phyloP scores from a whole-genome alignment of 1,140 invertebrate species.

The Colletes latitarsis region DNA sequence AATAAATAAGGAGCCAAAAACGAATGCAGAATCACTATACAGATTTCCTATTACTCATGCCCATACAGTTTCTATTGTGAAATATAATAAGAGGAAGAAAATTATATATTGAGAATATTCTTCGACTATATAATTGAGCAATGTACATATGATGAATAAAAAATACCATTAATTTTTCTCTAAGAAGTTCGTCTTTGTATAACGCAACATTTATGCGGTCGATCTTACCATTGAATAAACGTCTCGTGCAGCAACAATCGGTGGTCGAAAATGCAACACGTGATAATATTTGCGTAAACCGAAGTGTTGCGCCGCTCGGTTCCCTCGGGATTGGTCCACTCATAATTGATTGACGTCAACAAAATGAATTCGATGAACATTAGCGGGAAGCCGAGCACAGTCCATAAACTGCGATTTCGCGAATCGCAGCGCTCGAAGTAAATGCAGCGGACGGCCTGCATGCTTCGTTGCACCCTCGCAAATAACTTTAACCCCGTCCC shows the following conservation, averaged over 20 bases:
- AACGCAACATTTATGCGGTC: too few species aligned
- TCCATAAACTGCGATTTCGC: slow-evolving; percentile 62
- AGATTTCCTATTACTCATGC: too few species aligned
- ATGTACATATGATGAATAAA: too few species aligned
- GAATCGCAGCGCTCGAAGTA: slow-evolving; percentile 54
- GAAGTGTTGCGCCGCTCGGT: not conserved
- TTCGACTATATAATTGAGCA: too few species aligned
- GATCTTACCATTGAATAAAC: not conserved
- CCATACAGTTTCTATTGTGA: too few species aligned
- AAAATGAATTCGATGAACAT: slow-evolving; percentile 67
- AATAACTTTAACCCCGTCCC: slow-evolving; percentile 59
- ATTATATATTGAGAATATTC: too few species aligned
- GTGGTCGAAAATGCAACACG: slow-evolving; percentile 7
- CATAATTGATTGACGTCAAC: slow-evolving; percentile 61
- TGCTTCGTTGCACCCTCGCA: slow-evolving; percentile 50
- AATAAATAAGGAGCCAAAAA: too few species aligned
- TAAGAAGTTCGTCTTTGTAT: too few species aligned
- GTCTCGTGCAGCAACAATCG: not conserved
- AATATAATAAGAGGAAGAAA: too few species aligned
- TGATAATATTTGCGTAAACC: slow-evolving; percentile 3
- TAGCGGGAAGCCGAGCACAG: slow-evolving; percentile 46
- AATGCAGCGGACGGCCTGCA: slow-evolving; percentile 42
- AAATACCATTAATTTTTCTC: too few species aligned
- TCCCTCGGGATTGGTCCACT: not conserved
- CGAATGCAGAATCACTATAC: too few species aligned